Conservation (phyloP, 2,888 invertebrate species). For the Hydrotaea cyrtoneurina region DNA sequence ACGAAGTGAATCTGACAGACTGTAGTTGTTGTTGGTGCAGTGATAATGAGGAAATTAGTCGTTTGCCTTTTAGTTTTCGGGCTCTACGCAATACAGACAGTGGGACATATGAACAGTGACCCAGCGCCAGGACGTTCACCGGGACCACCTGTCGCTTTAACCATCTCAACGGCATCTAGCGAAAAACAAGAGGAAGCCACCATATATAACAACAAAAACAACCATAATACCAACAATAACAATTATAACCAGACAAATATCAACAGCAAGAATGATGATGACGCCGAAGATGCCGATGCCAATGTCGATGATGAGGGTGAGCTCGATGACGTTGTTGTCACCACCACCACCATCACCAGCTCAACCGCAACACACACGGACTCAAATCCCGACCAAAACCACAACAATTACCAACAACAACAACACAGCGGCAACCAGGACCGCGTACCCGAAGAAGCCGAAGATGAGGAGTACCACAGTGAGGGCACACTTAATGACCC, state of each 20-base stretch:
- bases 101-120: constrained; percentile 83
- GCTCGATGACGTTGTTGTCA: constrained; percentile 25
- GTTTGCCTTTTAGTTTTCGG: constrained; percentile 74
- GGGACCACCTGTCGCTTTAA: constrained; percentile 82
- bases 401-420: constrained; percentile 46
- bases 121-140: constrained; percentile 86
- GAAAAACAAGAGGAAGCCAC: not conserved
- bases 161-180: not conserved
- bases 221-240: constrained; percentile 7
- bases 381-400: constrained; percentile 20
- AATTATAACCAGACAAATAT: constrained; percentile 32
- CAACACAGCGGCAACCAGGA: constrained; percentile 49
- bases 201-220: constrained; percentile 20
- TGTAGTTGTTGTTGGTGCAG: constrained; percentile 71
- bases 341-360: too few relatives aligned
- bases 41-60: constrained; percentile 75
- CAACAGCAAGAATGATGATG: not conserved
- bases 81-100: constrained; percentile 73
- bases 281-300: not conserved
- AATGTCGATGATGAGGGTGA: not conserved
- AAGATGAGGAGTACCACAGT: constrained; percentile 35
- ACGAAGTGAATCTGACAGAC: constrained; percentile 53
- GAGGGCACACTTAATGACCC: constrained; percentile 48
- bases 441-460: constrained; percentile 33
- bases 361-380: constrained; percentile 5